These are phyloP conservation scores for Pantherophis guttatus DNA, from an alignment of 2,113 vertebrate species.

Conservation along the genomic window DNA sequence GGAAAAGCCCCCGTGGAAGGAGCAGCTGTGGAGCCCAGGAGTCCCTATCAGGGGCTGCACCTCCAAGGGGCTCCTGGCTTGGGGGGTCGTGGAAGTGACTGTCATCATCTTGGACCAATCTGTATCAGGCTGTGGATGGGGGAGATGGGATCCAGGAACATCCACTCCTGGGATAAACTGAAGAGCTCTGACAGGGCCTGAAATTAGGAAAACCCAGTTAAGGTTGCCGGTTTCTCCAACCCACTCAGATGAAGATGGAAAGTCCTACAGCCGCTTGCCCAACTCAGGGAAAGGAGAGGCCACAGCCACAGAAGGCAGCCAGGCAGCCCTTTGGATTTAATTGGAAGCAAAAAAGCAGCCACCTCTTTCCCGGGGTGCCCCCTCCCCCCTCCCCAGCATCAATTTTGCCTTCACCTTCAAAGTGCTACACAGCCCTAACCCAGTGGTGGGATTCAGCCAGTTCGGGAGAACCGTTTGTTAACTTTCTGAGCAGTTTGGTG, in stretches of 20 bases:
- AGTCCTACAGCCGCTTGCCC: not conserved
- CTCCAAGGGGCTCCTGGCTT: slow-evolving; percentile 56
- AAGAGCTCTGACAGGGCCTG: slow-evolving; percentile 43
- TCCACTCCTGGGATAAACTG: slow-evolving; percentile 49
- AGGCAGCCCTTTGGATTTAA: not conserved
- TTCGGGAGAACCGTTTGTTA: no score
- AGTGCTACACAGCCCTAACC: not conserved
- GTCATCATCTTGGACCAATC: not conserved
- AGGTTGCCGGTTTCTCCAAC: not conserved
- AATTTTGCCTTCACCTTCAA: not conserved
- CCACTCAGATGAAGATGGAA: not conserved
- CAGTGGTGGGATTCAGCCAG: no score
- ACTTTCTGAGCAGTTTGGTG: no score
- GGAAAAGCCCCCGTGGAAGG: not conserved
- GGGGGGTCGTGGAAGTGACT: slow-evolving; percentile 35
- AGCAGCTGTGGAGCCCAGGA: slow-evolving; percentile 38
- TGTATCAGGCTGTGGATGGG: slow-evolving; percentile 40
- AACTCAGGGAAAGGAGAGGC: not conserved
- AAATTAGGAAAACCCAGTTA: not conserved
- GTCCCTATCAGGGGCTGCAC: slow-evolving; percentile 59
- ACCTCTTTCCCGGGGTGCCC: not conserved
- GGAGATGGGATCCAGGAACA: slow-evolving; percentile 46
- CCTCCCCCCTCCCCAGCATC: not conserved
- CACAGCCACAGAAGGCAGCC: not conserved
- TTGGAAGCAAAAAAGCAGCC: not conserved